These are phyloP conservation scores for Nomada fabriciana DNA, from an alignment of 2,888 invertebrate species.

Conservation along the genomic window DNA sequence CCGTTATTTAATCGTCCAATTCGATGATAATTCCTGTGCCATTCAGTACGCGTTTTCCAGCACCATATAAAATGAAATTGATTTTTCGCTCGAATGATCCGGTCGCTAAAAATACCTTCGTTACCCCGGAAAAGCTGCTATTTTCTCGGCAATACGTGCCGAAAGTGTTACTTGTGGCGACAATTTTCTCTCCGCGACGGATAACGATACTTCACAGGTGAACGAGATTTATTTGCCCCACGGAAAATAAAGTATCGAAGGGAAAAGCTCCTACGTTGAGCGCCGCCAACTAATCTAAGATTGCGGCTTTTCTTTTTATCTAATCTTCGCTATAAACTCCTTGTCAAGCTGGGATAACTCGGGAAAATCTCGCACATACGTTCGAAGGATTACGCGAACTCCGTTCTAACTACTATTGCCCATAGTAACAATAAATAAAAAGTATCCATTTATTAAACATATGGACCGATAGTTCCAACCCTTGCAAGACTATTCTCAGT, in stretches of 20 bases:
- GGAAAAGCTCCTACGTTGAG: neutral
- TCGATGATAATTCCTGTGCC: too few relatives aligned
- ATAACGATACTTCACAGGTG: neutral
- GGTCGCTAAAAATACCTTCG: neutral
- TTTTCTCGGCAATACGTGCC: neutral
- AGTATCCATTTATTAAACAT: too few relatives aligned
- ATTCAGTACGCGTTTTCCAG: too few relatives aligned
- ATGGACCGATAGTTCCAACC: too few relatives aligned
- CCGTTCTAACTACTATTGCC: neutral
- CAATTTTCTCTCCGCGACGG: neutral
- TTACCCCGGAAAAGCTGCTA: neutral
- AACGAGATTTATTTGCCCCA: slow-evolving; percentile 25
- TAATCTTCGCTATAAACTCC: slow-evolving; percentile 7
- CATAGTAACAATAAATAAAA: neutral
- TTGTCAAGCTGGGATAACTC: neutral
- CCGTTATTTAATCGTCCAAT: too few relatives aligned
- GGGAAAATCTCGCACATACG: slow-evolving; percentile 3
- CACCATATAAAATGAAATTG: neutral
- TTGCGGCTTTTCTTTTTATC: slow-evolving; percentile 14
- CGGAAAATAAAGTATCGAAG: neutral
- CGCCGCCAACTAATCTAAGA: neutral
- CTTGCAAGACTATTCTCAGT: neutral
- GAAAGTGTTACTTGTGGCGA: neutral
- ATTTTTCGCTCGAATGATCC: neutral
- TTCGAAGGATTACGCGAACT: slow-evolving; percentile 24